phyloP scores from a whole-genome alignment of 2,113 vertebrate genomes.

The Bos indicus region DNA sequence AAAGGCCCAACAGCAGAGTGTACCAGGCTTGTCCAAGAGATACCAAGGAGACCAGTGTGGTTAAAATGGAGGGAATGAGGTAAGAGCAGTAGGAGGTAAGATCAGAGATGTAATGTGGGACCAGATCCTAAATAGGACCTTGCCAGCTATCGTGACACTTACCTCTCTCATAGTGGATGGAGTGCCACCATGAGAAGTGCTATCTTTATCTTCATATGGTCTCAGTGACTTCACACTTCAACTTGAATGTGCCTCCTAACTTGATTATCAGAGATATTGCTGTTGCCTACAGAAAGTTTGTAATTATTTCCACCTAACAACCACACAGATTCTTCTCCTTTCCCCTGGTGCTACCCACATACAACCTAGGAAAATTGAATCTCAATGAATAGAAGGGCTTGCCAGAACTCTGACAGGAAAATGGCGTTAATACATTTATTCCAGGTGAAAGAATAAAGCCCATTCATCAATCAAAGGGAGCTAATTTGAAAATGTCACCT shows the following conservation, averaged over 20 bases:
- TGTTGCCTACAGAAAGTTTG: background rate
- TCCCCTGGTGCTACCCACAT: background rate
- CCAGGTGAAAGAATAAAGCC: constrained; percentile 3
- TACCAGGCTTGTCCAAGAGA: no score
- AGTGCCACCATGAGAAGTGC: background rate
- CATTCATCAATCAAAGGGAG: constrained; percentile 30
- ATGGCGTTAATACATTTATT: background rate
- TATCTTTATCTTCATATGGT: background rate
- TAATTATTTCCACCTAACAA: background rate
- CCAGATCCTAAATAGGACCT: background rate
- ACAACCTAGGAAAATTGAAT: background rate
- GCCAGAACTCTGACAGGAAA: constrained; percentile 14
- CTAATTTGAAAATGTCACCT: background rate
- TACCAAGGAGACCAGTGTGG: background rate
- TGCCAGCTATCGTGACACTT: rapidly evolving
- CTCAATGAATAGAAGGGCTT: background rate
- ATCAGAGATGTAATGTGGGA: background rate
- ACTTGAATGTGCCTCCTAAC: background rate
- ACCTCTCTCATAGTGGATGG: background rate
- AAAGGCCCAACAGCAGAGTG: background rate
- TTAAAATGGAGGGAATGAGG: no score
- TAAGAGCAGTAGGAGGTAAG: background rate
- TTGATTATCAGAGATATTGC: background rate
- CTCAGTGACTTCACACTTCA: background rate
- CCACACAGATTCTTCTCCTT: background rate